Base-by-base conservation (phyloP, 23 tunicate species). In the Styela plicata region DNA sequence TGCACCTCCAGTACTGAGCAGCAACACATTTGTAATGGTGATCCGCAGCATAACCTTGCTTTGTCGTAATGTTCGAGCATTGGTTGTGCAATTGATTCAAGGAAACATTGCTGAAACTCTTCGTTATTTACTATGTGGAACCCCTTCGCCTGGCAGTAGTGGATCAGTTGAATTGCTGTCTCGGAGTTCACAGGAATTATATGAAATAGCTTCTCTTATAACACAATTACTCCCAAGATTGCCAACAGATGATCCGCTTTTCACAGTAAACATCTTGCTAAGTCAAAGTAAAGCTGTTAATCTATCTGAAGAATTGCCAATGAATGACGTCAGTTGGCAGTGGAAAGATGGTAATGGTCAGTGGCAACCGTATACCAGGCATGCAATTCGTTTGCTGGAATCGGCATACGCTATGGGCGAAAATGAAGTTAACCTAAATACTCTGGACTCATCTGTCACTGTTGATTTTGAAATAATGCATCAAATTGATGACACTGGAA, bases 21-120 rank as follows among this genome's bases (percentile, higher is more conserved):
- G 98, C 87, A 85, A 70, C 70, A 88, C 89, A 29, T 88, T 93
- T 70, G 98, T 93, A 65, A 88, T 93, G 92, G 93, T 93, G 52
- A 88, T 93, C 13, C 82, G 87, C 24, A 87, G 91, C 34, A 93
- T 93, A 93, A 84, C 86, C 62, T 64, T 78, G 63, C 63, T 93
- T 36, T 88, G 92, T 33, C 85, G 93, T 2, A 83, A 87, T 34
- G 82, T 88, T 63, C 89, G 94, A 23, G 63, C 85, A 33, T 86
- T 87, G 24, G 92, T 92, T 18, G 69, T 86, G 2, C 89, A 88
- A 74, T 75, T 93, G 10, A 89, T 93, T 22, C 32, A 74, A 82
- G 74, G 88, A 82, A 88, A 93, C 63, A 93, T 93, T 31, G 89
- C 93, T 25, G 98, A 93, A 33, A 93, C 98, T 26, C 62, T 93